These are phyloP conservation scores for Montipora foliosa DNA, from an alignment of 64 coral and sea anemone species.

Conservation along the genomic window DNA sequence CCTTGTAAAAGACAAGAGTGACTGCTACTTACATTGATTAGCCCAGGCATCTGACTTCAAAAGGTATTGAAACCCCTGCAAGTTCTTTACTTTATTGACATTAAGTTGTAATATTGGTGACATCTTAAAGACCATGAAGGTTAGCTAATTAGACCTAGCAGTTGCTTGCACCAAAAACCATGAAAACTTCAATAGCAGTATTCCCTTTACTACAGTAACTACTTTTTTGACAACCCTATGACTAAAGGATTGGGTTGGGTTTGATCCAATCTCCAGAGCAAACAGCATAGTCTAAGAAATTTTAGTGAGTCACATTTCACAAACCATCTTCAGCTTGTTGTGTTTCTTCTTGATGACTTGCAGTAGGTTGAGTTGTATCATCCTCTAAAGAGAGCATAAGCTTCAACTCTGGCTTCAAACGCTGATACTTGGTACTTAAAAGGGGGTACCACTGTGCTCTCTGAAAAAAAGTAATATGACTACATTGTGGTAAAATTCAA, in stretches of 20 bases:
- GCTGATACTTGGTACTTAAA: slow-evolving; percentile 91
- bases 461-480: slow-evolving; percentile 45
- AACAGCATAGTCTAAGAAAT: not conserved
- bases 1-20: too few relatives aligned
- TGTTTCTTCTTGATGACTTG: slow-evolving; percentile 29
- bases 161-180: too few relatives aligned
- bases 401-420: slow-evolving; percentile 93
- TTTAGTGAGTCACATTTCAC: not conserved
- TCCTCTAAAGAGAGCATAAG: slow-evolving; percentile 90
- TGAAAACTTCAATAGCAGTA: too few relatives aligned
- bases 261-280: not conserved
- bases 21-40: too few relatives aligned
- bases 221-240: too few relatives aligned
- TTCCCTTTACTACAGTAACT: too few relatives aligned
- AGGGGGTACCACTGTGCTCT: slow-evolving; percentile 94
- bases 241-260: not conserved
- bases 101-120: too few relatives aligned
- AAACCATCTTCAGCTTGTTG: slow-evolving; percentile 9
- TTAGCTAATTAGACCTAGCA: too few relatives aligned
- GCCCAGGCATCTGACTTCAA: too few relatives aligned
- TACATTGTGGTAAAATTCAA: not conserved
- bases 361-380: slow-evolving; percentile 44
- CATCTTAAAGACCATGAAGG: too few relatives aligned
- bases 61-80: too few relatives aligned
- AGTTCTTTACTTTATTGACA: too few relatives aligned